Evolutionary conservation across 1,140 invertebrate species (phyloP), one percentile per base, ranked within the genome.

Genomic region (Magallana angulata): DNA sequence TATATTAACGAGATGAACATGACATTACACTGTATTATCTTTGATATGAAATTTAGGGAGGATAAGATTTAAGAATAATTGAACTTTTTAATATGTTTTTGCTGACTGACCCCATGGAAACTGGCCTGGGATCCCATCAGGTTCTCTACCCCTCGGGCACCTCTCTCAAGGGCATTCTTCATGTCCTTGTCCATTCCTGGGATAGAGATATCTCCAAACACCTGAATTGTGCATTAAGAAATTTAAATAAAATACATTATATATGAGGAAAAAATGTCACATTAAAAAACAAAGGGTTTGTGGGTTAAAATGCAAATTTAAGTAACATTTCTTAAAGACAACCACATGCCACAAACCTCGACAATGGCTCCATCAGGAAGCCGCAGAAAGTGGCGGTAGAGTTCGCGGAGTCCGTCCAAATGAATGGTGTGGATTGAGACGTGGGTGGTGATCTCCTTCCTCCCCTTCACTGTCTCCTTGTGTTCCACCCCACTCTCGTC

Each of bases 141-240:
- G 59, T 94, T 93, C 85, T 94, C 93, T 9, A 94, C 83, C 1
- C 90, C 90, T 58, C 91, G 88, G 11, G 92, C 87, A 18, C 93
- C 93, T 60, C 91, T 88, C 58, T 89, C 88, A 36, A 94, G 85
- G 18, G 93, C 93, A n/a, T 86, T 90, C 87, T 92, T 93, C 8
- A 94, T 87, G 82, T 94, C 93, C 85, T 93, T 93, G 90, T 93
- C 93, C 92, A 94, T 92, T 2, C 93, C 94, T 11, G 94, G 92
- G 58, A 93, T 90, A 24, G 90, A 87, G 85, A 94, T 92, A 62
- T 94, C 94, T 58, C 94, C 94, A 92, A 94, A 94, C 60, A 94
- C 91, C 93, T 94, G 86, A 7, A 71, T 56, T 85, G 71, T 68
- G 4, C 57, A 68, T 4, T 48, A 0, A 48, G 36, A 48, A 48